These are phyloP conservation scores for Euthynnus affinis DNA, from an alignment of 2,797 vertebrate species.

Conservation along the genomic window DNA sequence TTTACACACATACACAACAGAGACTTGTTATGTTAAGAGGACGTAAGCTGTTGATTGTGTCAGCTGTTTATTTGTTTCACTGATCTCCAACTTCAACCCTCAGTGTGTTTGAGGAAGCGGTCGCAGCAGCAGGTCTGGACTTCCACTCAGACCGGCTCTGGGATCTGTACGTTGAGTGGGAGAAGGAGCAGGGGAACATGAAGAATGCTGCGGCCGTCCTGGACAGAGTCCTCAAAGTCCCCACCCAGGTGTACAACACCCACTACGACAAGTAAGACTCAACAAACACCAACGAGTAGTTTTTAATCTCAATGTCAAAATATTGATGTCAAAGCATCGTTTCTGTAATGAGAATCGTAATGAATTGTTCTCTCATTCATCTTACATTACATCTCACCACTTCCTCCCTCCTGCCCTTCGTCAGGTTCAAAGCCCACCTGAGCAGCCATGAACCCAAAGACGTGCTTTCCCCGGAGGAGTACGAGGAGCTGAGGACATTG, in stretches of 20 bases:
- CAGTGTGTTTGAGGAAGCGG: conserved; percentile 88
- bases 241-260: conserved; percentile 90
- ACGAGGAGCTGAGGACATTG: conserved; percentile 81
- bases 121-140: conserved; percentile 87
- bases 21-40: background rate
- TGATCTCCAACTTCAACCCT: conserved; percentile 1
- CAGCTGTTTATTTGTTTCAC: background rate
- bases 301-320: background rate
- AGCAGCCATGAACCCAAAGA: conserved; percentile 81
- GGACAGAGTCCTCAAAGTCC: conserved; percentile 86
- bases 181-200: conserved; percentile 87
- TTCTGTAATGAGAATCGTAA: too few species aligned
- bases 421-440: conserved; percentile 88
- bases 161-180: conserved; percentile 91
- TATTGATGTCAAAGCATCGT: background rate
- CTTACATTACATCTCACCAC: background rate
- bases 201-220: conserved; percentile 82
- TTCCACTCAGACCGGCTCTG: conserved; percentile 92
- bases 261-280: conserved; percentile 89
- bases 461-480: conserved; percentile 85
- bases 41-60: background rate
- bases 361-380: background rate
- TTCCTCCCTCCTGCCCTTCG: background rate
- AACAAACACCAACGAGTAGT: background rate
- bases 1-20: background rate